Percentiles rank a stretch among this genome's conserved stretches.
Conservation (phyloP, 2,888 invertebrate species). For the Idaea dimidiata region DNA sequence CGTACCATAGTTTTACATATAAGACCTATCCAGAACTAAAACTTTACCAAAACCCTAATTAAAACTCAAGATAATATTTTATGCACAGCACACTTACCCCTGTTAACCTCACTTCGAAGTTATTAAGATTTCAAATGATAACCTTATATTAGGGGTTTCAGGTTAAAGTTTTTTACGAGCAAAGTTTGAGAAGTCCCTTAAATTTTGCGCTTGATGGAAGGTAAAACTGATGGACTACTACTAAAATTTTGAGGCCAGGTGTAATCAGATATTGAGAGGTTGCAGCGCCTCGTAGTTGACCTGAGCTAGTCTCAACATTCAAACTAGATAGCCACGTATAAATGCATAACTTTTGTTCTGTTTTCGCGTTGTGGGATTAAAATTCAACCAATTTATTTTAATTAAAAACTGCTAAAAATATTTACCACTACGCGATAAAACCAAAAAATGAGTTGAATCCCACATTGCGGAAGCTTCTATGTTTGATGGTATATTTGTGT, state of each 20-base stretch:
- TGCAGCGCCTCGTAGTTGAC: not conserved
- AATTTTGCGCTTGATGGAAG: not conserved
- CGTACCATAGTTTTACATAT: too few species aligned
- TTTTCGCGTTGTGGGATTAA: too few species aligned
- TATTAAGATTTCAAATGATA: conserved; percentile 1
- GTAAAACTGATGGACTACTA: not conserved
- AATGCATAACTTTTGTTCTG: too few species aligned
- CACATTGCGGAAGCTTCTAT: too few species aligned
- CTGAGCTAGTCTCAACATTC: not conserved
- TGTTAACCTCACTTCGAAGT: not conserved
- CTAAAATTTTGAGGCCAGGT: not conserved
- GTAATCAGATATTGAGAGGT: not conserved
- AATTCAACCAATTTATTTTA: too few species aligned
- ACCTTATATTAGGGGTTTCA: not conserved
- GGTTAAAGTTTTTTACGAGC: not conserved
- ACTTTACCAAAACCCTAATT: not conserved
- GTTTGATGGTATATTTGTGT: too few species aligned
- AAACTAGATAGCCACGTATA: too few species aligned
- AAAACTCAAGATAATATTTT: not conserved
- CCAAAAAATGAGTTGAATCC: too few species aligned
- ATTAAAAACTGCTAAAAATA: too few species aligned
- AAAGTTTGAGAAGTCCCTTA: not conserved
- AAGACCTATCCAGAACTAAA: not conserved
- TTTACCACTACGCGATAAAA: too few species aligned
- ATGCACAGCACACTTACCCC: not conserved